Base-by-base conservation (phyloP, 1,140 invertebrate species). In the Drosophila subpulchrella region DNA sequence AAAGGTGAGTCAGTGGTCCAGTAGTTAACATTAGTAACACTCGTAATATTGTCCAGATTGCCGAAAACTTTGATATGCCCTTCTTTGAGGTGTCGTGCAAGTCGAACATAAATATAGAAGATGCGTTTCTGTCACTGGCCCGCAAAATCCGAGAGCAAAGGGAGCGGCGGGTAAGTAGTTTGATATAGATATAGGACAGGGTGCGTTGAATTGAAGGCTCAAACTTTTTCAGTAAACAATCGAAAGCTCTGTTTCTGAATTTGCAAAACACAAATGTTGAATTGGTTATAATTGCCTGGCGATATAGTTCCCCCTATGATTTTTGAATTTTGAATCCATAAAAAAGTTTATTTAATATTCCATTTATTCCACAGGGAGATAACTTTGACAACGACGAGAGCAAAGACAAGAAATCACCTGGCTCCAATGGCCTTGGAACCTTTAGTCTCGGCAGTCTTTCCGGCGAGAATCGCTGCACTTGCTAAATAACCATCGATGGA, bases 41-140 rank as follows among this genome's bases (percentile, higher is more conserved):
- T 41, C 54, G 44, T 20, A 17, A 27, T 42, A 0, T 4, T 6
- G 75, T 57, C 5, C 93, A 97, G 96, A 95, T 98, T 89, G 97
- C 97, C 1, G 96, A 97, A 83, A 96, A 97, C 92, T 97, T 97
- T 89, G 97, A 97, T 74, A 96, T 98, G 94, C 97, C 97, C 46
- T 98, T 98, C 91, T 97, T 97, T 93, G 97, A 98, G 93, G 97
- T 98, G 12, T 98, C 97, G 17, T 98, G 97, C 92, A 98, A 98
- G 93, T 95, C 96, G 66, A 96, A 97, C 83, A 95, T 98, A 41
- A 98, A 98, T 90, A 97, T 98, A 70, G 97, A 98, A 85, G 96
- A 97, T 85, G 95, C 96, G 36, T 97, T 97, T 92, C 93, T 97
- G 48, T 96, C 96, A 30, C 93, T 98, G 82, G 96, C 96, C 59